Evolutionary conservation across 1,140 invertebrate genomes (phyloP).

Genomic region (Drosophila ironensis): DNA sequence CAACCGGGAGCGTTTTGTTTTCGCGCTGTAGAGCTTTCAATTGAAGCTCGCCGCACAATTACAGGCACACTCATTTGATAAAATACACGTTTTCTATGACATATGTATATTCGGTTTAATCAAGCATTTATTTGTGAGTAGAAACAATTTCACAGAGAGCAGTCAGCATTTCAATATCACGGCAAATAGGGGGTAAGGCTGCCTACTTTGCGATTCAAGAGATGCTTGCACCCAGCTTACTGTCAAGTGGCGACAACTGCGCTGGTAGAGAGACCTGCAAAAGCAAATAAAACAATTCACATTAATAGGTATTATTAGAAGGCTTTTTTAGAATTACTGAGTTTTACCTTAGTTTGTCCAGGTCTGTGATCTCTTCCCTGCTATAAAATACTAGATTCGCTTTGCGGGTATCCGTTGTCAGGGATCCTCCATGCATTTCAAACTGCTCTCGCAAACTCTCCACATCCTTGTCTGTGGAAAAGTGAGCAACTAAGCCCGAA

Average conservation of each 20-base stretch:
- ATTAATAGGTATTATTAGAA: too few species aligned
- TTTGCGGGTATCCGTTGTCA: conserved; percentile 30
- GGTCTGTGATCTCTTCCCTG: neutral
- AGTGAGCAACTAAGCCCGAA: conserved; percentile 45
- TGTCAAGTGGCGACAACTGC: conserved; percentile 52
- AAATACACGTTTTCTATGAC: conserved; percentile 23
- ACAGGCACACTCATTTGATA: conserved; percentile 1
- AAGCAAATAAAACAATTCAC: neutral
- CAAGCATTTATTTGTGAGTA: neutral
- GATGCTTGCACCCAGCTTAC: conserved; percentile 51
- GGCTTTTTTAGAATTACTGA: neutral
- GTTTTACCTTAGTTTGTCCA: conserved; percentile 39
- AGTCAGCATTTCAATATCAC: conserved; percentile 23
- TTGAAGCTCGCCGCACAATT: conserved; percentile 9
- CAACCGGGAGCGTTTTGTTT: conserved; percentile 32
- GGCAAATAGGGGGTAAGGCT: conserved; percentile 58
- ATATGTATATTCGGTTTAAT: conserved; percentile 8
- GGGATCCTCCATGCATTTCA: conserved; percentile 37
- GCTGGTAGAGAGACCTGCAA: conserved; percentile 47
- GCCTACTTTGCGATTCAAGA: conserved; percentile 17
- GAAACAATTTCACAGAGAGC: neutral
- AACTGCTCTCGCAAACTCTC: conserved; percentile 25
- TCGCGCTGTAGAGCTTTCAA: conserved; percentile 15
- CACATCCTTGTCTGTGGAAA: conserved; percentile 11
- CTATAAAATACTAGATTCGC: conserved; percentile 48